A percentile compares a stretch with the other conserved stretches of the same genome.
phyloP scores from a whole-genome alignment of 2,113 vertebrate species.

The Hippotragus niger region DNA sequence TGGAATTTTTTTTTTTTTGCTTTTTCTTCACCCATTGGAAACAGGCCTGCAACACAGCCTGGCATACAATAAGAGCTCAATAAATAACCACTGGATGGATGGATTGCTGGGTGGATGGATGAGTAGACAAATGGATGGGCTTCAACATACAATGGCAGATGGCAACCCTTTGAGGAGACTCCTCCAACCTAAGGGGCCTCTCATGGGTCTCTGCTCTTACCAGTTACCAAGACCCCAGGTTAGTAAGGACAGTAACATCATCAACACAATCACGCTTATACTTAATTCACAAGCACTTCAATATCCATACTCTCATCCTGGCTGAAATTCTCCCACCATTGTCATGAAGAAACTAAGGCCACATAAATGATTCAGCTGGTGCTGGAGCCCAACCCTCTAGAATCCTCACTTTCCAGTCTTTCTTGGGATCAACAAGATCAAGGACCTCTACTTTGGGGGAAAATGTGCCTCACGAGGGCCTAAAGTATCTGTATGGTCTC shows the following conservation, averaged over 20 bases:
- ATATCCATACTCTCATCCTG: background rate
- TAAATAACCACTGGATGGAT: background rate
- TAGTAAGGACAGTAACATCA: background rate
- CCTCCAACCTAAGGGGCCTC: background rate
- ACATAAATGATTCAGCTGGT: background rate
- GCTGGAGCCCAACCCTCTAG: background rate
- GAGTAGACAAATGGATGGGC: background rate
- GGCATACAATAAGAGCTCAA: conserved; percentile 32
- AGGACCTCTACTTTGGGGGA: background rate
- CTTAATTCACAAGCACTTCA: background rate
- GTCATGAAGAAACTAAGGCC: background rate
- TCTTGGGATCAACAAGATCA: background rate
- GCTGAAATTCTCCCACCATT: background rate
- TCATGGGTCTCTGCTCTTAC: background rate
- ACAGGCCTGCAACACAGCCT: background rate
- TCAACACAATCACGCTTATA: background rate
- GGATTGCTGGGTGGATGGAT: background rate
- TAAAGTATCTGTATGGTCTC: background rate
- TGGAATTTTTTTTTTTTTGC: background rate
- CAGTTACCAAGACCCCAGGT: background rate
- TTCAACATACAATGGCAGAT: conserved; percentile 32
- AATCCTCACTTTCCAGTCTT: background rate
- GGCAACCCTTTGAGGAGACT: background rate
- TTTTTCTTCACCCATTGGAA: background rate
- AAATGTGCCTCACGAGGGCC: background rate